Evolutionary conservation across 2,113 vertebrate genomes (phyloP), one percentile per base, ranked within the genome.

Genomic region (Clarias magur): DNA sequence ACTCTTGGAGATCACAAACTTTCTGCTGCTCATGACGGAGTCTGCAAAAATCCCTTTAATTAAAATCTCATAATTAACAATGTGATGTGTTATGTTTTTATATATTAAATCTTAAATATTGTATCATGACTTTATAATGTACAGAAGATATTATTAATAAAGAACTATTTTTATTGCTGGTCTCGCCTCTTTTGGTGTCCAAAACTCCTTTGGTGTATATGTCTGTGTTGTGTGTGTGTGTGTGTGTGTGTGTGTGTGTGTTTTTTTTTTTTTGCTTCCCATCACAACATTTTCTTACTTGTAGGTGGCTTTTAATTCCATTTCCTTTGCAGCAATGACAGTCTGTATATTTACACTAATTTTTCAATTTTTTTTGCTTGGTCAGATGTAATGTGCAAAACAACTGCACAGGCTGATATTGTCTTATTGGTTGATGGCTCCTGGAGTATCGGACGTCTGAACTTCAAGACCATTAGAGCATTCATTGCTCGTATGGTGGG

Each of bases 361-460:
- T 80, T 34, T 89, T 56, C 54, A 57, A 72, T 82, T 76, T 48
- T 88, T 93, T 88, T 93, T 96, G 91, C 91, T 38, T 87, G 0
- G 84, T 84, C 94, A 99, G 98, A 96, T 88, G 93, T 96, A 91
- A 95, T 92, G 65, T 99, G 98, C 88, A 95, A 93, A 93, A 99
- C 97, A 90, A 96, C 91, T 80, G 97, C 97, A 67, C 97, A 98
- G 93, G 98, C 98, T 87, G 98, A 99, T 91, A 97, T 99, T 0
- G 95, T 99, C 89, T 88, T 99, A 91, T 93, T 99, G 93, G 97
- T 99, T 89, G 98, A 99, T 0, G 98, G 98, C 60, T 99, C 98
- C 0, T 99, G 98, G 98, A 99, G 98, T 92, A 99, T 99, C 0
- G 98, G 98, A 21, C 94, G 98, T 8, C 96, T 98, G 57, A 99